A percentile compares a stretch with the other conserved stretches of the same genome.
Evolutionary conservation across 2,888 invertebrate genomes (phyloP).

Genomic region (Agrotis ipsilon): DNA sequence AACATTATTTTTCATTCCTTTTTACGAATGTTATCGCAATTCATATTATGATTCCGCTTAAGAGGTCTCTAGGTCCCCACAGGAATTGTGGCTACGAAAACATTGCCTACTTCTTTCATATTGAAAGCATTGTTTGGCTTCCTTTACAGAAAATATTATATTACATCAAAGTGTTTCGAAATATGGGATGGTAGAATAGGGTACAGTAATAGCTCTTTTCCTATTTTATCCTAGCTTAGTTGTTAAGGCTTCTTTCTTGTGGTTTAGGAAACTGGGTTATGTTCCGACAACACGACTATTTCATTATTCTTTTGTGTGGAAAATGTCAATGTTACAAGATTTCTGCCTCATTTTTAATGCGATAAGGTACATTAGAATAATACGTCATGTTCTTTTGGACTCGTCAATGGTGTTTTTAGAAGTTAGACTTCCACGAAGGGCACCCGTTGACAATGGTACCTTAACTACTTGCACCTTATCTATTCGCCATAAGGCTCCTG

Average conservation of each 20-base stretch:
- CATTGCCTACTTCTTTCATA: background rate
- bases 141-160: constrained; percentile 21
- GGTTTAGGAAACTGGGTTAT: background rate
- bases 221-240: constrained; percentile 15
- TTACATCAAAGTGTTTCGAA: constrained; percentile 23
- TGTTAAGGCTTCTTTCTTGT: background rate
- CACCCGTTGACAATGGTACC: too few relatives aligned
- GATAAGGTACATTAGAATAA: background rate
- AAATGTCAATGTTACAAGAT: background rate
- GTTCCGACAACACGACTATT: background rate
- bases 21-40: too few relatives aligned
- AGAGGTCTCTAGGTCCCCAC: too few relatives aligned
- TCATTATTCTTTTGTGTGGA: background rate
- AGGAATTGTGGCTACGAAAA: background rate
- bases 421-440: too few relatives aligned
- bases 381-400: too few relatives aligned
- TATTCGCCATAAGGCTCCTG: too few relatives aligned
- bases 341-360: background rate
- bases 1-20: too few relatives aligned
- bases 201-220: background rate
- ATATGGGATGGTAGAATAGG: constrained; percentile 2
- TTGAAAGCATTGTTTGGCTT: constrained; percentile 29
- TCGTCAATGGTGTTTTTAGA: too few relatives aligned
- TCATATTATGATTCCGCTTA: too few relatives aligned
- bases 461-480: too few relatives aligned